A percentile compares a stretch with the other conserved stretches of the same genome.
Conservation (phyloP, 2,888 invertebrate genomes). For the Drosophila borealis region DNA sequence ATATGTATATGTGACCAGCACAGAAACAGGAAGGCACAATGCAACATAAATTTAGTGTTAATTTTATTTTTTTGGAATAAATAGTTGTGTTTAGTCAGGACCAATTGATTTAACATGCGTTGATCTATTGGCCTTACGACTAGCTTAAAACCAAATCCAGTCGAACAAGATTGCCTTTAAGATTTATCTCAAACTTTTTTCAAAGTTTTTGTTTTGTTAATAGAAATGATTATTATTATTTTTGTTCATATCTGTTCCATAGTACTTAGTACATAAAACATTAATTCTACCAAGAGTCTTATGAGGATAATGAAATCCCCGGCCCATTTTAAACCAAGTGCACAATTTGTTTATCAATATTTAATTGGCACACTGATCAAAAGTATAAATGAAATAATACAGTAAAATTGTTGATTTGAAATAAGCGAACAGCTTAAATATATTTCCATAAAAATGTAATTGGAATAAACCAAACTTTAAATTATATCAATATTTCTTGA, state of each 20-base stretch:
- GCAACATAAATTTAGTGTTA: slow-evolving; percentile 67
- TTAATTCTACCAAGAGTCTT: background rate
- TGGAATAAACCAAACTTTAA: no score
- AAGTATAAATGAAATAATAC: background rate
- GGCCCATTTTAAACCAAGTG: background rate
- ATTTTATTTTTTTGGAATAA: slow-evolving; percentile 73
- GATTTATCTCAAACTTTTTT: slow-evolving; percentile 4
- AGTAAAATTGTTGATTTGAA: background rate
- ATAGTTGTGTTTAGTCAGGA: slow-evolving; percentile 57
- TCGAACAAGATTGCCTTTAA: slow-evolving; percentile 18
- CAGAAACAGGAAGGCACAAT: slow-evolving; percentile 47
- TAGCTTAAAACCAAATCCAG: background rate
- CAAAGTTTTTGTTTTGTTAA: background rate
- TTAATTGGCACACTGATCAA: slow-evolving; percentile 3
- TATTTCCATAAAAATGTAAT: no score
- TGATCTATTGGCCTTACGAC: background rate
- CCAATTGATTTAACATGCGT: background rate
- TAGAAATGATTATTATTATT: background rate
- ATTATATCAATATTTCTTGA: no score
- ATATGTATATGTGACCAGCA: slow-evolving; percentile 19
- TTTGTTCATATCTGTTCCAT: background rate
- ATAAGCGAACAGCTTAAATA: no score
- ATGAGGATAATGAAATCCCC: background rate
- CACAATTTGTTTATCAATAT: background rate
- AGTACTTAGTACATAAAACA: background rate